Evolutionary conservation across 2,113 vertebrate genomes (phyloP).

Genomic region (Laticauda colubrina): DNA sequence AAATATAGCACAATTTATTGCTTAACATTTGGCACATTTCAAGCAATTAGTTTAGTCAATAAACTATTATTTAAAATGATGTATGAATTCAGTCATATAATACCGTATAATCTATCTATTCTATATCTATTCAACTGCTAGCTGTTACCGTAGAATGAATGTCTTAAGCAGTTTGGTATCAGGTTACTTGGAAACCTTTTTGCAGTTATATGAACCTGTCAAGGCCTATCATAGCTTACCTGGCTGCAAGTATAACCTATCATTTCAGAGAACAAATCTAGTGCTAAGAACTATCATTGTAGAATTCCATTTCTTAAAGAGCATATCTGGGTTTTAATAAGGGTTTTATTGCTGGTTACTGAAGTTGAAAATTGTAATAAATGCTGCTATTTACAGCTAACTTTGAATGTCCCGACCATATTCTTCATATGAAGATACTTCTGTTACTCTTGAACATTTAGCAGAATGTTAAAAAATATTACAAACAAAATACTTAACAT

Average conservation of each 20-base stretch:
- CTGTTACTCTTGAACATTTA: neutral
- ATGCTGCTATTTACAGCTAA: neutral
- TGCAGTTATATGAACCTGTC: neutral
- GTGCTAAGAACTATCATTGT: neutral
- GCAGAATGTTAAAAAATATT: neutral
- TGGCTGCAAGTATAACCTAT: neutral
- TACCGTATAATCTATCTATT: neutral
- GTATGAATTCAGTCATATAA: neutral
- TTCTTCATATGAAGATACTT: neutral
- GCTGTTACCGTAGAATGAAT: neutral
- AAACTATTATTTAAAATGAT: neutral
- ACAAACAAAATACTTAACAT: neutral
- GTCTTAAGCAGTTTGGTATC: neutral
- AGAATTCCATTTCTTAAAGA: neutral
- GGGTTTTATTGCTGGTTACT: neutral
- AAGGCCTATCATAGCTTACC: neutral
- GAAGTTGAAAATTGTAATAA: neutral
- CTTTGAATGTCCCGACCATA: no score
- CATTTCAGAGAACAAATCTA: neutral
- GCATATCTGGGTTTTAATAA: neutral
- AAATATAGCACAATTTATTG: neutral
- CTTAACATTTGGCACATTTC: neutral
- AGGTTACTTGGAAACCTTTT: neutral
- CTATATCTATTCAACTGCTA: neutral
- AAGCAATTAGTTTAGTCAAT: neutral